These are phyloP conservation scores for Achatina immaculata DNA, from an alignment of 1,140 invertebrate genomes.

Conservation along the genomic window DNA sequence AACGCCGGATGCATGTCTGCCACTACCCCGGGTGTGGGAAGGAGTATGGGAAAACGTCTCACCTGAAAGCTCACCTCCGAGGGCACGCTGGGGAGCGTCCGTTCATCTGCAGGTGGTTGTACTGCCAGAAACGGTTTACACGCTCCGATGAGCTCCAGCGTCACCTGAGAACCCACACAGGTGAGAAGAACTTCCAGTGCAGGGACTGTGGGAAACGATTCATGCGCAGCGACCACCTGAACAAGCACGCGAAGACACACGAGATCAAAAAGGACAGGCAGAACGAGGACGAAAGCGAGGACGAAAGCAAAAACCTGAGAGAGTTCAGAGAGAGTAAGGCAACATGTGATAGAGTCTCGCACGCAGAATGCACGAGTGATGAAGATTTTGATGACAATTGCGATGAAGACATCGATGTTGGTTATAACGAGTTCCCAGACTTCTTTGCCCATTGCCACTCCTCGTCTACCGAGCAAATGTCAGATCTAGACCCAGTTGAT, in stretches of 20 bases:
- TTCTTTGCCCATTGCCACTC: neutral
- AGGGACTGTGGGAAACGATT: constrained; percentile 88
- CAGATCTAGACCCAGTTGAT: neutral
- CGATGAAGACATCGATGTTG: constrained; percentile 22
- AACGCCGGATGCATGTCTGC: constrained; percentile 94
- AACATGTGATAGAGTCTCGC: neutral
- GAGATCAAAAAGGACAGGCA: constrained; percentile 5
- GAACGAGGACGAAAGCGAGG: neutral
- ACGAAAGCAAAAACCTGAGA: too few species aligned
- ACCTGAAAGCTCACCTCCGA: constrained; percentile 81
- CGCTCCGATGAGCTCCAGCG: constrained; percentile 94
- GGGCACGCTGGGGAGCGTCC: constrained; percentile 70
- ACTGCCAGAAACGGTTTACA: constrained; percentile 91
- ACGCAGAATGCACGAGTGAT: neutral
- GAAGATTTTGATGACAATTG: neutral
- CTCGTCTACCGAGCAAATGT: neutral
- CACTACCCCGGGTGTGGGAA: constrained; percentile 99
- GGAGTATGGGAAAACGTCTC: constrained; percentile 89
- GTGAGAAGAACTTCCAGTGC: constrained; percentile 95
- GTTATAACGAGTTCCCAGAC: neutral
- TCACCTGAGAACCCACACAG: constrained; percentile 90
- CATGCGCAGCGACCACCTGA: constrained; percentile 82
- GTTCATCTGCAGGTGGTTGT: constrained; percentile 84
- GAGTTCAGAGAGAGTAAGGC: neutral
- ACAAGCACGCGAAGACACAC: constrained; percentile 70